Base-by-base conservation (phyloP, 2,113 vertebrate species). In the Rousettus leschenaultii region DNA sequence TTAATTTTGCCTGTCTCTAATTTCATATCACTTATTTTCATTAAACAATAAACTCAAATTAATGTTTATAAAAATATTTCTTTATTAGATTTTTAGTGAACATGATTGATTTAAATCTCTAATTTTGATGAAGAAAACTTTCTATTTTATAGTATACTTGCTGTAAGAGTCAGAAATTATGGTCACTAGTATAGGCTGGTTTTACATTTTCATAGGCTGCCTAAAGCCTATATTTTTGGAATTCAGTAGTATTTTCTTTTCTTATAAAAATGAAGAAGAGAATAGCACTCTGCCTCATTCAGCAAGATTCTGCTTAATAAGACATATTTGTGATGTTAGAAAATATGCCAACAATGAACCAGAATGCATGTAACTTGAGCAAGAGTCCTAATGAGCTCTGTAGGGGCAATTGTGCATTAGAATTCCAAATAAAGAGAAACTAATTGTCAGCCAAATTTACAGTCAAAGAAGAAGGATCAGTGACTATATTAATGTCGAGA, bases 371-470 rank as follows among this genome's bases (percentile, higher is more conserved):
- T 95, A 95, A 94, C 80, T 97, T 83, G 80, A 96, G 92, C 87
- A 45, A 94, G 77, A 95, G 85, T 86, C 91, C 90, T 97, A 97
- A 97, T 94, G 96, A 97, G 96, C 90, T 96, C 96, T 97, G 89
- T 71, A 92, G 92, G 92, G 94, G 87, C 84, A 97, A 85, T 94
- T 88, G 87, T 0, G 1, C 92, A 88, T 96, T 97, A 90, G 96
- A 98, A 97, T 95, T 97, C 90, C 80, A 94, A 98, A 96, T 97
- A 95, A 96, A 73, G 92, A 96, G 95, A 96, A 97, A n/a, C 73
- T 97, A 97, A 96, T 97, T 97, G 95, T 95, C 92, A 96, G 90
- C 75, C 77, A 95, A 94, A 96, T 92, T 96, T 94, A 94, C 35
- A 92, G 84, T 95, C 80, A 94, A 89, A 97, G 85, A 35, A 95